Conservation (phyloP, 1,140 invertebrate genomes). For the Megalopta genalis region DNA sequence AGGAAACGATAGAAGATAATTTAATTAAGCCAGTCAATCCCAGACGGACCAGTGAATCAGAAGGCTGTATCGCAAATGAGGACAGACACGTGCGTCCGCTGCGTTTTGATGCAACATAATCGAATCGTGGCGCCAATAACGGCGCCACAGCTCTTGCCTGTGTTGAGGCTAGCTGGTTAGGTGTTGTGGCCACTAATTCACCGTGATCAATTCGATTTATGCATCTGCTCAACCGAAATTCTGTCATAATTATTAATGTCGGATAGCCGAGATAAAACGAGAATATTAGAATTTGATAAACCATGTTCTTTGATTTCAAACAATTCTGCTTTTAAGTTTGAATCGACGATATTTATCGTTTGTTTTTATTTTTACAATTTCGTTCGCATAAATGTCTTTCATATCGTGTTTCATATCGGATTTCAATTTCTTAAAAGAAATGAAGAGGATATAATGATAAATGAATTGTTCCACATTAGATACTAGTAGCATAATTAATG, state of each 20-base stretch:
- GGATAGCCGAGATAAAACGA: not conserved
- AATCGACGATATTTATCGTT: too few species aligned
- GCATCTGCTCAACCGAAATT: conserved; percentile 24
- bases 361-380: too few species aligned
- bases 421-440: too few species aligned
- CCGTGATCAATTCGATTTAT: conserved; percentile 28
- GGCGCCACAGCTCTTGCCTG: not conserved
- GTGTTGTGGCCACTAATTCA: conserved; percentile 23
- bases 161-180: not conserved
- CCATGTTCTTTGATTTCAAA: too few species aligned
- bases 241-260: not conserved
- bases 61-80: conserved; percentile 45
- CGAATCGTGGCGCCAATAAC: conserved; percentile 28
- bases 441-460: too few species aligned
- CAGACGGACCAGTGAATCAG: conserved; percentile 36
- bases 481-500: too few species aligned
- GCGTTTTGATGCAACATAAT: conserved; percentile 39
- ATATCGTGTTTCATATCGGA: too few species aligned
- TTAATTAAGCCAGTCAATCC: conserved; percentile 37
- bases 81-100: conserved; percentile 38
- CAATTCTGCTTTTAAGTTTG: too few species aligned
- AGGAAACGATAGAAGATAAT: not conserved
- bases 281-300: too few species aligned
- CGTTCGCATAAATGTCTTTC: too few species aligned
- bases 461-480: too few species aligned